phyloP scores from a whole-genome alignment of 2,113 vertebrate genomes.

The Chaenocephalus aceratus region DNA sequence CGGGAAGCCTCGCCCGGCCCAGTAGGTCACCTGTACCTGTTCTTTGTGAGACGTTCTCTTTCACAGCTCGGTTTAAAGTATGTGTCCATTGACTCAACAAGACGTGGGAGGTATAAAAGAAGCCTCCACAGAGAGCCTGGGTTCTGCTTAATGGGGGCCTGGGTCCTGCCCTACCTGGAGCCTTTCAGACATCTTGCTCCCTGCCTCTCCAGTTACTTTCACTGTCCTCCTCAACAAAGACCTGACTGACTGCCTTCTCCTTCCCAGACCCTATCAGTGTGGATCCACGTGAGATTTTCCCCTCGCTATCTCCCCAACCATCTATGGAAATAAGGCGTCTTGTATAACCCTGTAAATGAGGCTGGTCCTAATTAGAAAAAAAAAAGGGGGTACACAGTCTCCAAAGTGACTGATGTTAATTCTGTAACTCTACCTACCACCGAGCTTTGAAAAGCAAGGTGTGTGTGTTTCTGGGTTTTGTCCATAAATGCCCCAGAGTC shows the following conservation, averaged over 20 bases:
- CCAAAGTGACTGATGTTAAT: constrained; percentile 91
- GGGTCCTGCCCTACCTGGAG: constrained; percentile 72
- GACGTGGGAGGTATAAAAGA: constrained; percentile 79
- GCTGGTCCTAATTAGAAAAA: constrained; percentile 75
- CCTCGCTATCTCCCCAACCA: constrained; percentile 72
- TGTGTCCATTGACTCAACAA: constrained; percentile 84
- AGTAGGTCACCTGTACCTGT: constrained; percentile 56
- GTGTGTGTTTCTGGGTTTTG: constrained; percentile 64
- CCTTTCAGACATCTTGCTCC: constrained; percentile 85
- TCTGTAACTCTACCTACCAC: constrained; percentile 87
- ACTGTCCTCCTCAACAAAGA: constrained; percentile 86
- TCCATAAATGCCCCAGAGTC: constrained; percentile 73
- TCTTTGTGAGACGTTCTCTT: constrained; percentile 67
- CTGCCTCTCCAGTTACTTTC: constrained; percentile 83
- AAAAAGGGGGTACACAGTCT: constrained; percentile 67
- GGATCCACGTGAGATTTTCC: constrained; percentile 80
- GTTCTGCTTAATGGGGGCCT: constrained; percentile 79
- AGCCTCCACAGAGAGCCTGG: constrained; percentile 72
- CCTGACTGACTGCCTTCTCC: constrained; percentile 81
- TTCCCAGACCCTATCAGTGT: constrained; percentile 81
- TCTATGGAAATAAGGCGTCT: constrained; percentile 83
- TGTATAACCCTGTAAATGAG: constrained; percentile 80
- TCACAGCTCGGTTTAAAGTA: constrained; percentile 69
- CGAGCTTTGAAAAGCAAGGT: constrained; percentile 67
- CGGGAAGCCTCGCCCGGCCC: constrained; percentile 43